Percentiles rank a stretch among this genome's conserved stretches.
Evolutionary conservation across 1,140 invertebrate species (phyloP).

Genomic region (Campoletis sonorensis): DNA sequence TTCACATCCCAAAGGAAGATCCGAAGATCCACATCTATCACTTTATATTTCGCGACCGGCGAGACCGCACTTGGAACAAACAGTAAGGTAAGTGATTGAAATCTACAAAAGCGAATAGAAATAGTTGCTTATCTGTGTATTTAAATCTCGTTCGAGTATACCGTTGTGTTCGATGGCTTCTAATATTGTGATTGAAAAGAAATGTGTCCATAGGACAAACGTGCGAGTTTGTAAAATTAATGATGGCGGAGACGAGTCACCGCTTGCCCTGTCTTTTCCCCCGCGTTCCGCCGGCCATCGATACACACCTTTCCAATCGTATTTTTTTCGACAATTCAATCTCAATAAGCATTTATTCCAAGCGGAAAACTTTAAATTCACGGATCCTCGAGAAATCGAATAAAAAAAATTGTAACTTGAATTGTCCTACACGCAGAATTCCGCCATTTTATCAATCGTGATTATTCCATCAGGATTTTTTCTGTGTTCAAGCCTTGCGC

Average conservation of each 20-base stretch:
- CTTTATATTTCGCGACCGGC: constrained; percentile 43
- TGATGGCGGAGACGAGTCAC: constrained; percentile 26
- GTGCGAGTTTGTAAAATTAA: neutral
- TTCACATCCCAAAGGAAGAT: constrained; percentile 42
- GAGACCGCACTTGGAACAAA: constrained; percentile 31
- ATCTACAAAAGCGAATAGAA: neutral
- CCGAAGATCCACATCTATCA: constrained; percentile 40
- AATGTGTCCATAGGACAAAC: neutral
- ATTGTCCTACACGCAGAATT: too few species aligned
- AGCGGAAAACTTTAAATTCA: neutral
- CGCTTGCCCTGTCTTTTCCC: neutral
- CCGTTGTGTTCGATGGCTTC: neutral
- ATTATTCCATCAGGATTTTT: too few species aligned
- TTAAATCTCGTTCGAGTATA: too few species aligned
- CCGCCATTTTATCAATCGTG: too few species aligned
- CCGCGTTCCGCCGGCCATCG: constrained; percentile 13
- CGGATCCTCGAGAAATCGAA: too few species aligned
- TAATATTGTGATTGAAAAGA: neutral
- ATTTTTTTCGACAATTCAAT: neutral
- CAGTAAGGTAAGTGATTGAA: constrained; percentile 35
- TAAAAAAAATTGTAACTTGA: too few species aligned
- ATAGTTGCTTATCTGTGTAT: neutral
- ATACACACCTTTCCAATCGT: neutral
- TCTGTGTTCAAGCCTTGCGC: too few species aligned
- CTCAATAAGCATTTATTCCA: neutral